Evolutionary conservation across 2,888 invertebrate genomes (phyloP), one percentile per base, ranked within the genome.

Genomic region (Cephus spinipes): DNA sequence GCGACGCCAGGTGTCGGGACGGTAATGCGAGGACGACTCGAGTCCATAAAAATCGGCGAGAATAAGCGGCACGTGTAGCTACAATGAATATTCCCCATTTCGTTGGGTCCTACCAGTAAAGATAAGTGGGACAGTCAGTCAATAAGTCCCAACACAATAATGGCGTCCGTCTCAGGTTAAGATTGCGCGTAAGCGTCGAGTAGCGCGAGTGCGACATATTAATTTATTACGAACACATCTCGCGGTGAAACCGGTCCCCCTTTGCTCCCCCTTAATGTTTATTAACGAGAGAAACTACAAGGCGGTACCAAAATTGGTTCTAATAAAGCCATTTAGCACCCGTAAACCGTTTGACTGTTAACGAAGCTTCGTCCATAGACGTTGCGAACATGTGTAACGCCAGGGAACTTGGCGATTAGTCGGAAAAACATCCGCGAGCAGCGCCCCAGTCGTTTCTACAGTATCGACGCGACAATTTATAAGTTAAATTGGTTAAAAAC

Each of bases 181-280:
- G 55, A 55, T 55, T 55, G 55, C 55, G 23, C 23, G 55, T 9
- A 55, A 55, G 23, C 55, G 23, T 55, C 23, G 55, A 55, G 75
- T 76, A 80, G 79, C 79, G 80, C 83, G 81, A 82, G 82, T 79
- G 83, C 83, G 81, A 83, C 82, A 83, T 84, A 83, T 83, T 83
- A 84, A 84, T 84, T 83, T 82, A 80, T 81, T 81, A 78, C 78
- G 79, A 79, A 79, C 77, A 73, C 75, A 75, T 75, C 33, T 35
- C 55, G 9, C 23, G 2, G 2, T 15, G 23, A 55, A 55, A 23
- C 9, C 55, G 9, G 23, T 23, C 23, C 34, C 31, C 12, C 35
- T 35, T 68, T 23, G 55, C 36, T 31, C 11, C 32, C 12, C 34
- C 68, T 79, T 76, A 69, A 83, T 85, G 82, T 84, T 84, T 84